Base-by-base conservation (phyloP, 1,140 invertebrate species). In the Notospermus geniculatus region DNA sequence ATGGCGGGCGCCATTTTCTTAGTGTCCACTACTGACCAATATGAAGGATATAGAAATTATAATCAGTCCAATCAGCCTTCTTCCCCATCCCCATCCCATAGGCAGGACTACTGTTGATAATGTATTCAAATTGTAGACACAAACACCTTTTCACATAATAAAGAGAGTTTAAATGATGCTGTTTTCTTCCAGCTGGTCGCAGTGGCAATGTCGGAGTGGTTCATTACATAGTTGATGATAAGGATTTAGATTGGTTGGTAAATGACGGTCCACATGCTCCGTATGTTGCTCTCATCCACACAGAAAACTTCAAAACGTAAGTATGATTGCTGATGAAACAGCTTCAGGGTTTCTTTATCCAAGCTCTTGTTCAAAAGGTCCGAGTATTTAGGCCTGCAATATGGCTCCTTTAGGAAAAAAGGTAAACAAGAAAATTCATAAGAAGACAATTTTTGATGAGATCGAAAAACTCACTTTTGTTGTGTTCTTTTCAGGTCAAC, bases 131-230 rank as follows among this genome's bases (percentile, higher is more conserved):
- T n/a, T n/a, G n/a, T n/a, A n/a, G n/a, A n/a, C n/a, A n/a, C n/a
- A n/a, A n/a, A n/a, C n/a, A n/a, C n/a, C n/a, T 67, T 19, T 64
- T 22, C 54, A 54, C 30, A 43, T 13, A n/a, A 29, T 7, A 43
- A 27, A 57, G 82, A 83, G 50, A 66, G 89, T 88, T 86, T 19
- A 79, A 82, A 57, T 80, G 82, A 58, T 83, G 82, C 57, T 17
- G 2, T 30, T 29, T 55, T 41, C 22, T 62, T 71, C 23, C 67
- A 79, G 77, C 79, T 60, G 66, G 54, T 54, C 57, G 57, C 9
- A 69, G 57, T 32, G 94, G 93, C 13, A 91, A 91, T 67, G 88
- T 91, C 23, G 94, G 94, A 30, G 88, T 92, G 11, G 82, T 96
- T 19, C 90, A 95, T 71, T 82, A 90, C 65, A 81, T 95, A 22